A percentile compares a stretch with the other conserved stretches of the same genome.
Conservation (phyloP, 2,113 vertebrate species). For the Apus apus region DNA sequence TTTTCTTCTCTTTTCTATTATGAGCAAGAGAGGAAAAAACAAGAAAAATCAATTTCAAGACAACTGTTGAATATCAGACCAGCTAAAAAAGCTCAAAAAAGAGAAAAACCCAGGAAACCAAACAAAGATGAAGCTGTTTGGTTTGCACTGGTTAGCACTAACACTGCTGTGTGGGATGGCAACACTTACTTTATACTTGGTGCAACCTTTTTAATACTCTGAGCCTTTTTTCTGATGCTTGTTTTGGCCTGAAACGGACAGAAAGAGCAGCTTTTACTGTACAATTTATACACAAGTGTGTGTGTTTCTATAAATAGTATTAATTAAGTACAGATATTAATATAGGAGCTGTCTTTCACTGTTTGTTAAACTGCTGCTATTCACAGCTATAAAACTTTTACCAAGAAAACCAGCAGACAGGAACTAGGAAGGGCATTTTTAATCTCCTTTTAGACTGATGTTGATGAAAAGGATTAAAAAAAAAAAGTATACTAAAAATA, state of each 20-base stretch:
- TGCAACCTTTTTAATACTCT: conserved; percentile 29
- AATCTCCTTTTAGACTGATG: accelerated
- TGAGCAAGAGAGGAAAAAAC: neutral
- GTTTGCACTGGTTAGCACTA: accelerated
- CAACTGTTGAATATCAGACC: neutral
- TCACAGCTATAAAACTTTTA: neutral
- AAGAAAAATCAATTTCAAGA: neutral
- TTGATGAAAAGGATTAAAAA: neutral
- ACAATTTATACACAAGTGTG: neutral
- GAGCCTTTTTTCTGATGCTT: conserved; percentile 30
- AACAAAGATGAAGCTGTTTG: accelerated
- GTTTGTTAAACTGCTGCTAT: no score
- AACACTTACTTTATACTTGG: conserved; percentile 62
- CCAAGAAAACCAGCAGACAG: neutral
- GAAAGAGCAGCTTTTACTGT: neutral
- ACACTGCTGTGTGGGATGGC: accelerated
- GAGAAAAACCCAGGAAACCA: neutral
- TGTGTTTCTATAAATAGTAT: neutral
- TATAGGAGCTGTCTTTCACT: neutral
- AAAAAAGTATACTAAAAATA: neutral
- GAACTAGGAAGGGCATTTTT: neutral
- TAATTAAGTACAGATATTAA: no score
- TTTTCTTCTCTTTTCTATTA: conserved; percentile 55
- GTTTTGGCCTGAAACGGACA: conserved; percentile 61
- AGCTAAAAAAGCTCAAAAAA: neutral